Evolutionary conservation across 2,888 invertebrate genomes (phyloP).

Genomic region (Lithophane semibrunnea): DNA sequence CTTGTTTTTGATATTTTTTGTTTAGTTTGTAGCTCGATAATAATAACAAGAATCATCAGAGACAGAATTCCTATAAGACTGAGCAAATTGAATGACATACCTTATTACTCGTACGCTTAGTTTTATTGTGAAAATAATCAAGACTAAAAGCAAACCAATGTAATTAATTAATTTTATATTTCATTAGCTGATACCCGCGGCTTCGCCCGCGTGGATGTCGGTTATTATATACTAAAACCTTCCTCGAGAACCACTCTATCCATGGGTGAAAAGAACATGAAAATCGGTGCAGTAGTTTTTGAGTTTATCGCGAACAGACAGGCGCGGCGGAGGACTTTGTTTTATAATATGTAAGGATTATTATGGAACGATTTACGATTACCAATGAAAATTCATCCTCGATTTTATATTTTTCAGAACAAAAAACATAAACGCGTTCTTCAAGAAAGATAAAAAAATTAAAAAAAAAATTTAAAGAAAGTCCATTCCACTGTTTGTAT

Average conservation of each 20-base stretch:
- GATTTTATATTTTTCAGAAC: neutral
- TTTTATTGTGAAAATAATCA: neutral
- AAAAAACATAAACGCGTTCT: neutral
- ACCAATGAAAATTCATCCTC: neutral
- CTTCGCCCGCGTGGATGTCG: too few relatives aligned
- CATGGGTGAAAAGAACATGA: too few relatives aligned
- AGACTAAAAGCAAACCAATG: too few relatives aligned
- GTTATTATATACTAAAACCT: too few relatives aligned
- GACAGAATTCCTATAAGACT: neutral
- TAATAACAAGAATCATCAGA: neutral
- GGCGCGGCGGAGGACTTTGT: too few relatives aligned
- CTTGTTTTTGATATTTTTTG: conserved; percentile 14
- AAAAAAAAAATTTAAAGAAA: neutral
- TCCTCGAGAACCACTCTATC: too few relatives aligned
- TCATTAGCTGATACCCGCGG: too few relatives aligned
- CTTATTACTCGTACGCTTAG: neutral
- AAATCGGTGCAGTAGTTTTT: too few relatives aligned
- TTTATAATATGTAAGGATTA: too few relatives aligned
- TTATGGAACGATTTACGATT: neutral
- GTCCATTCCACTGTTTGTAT: conserved; percentile 45
- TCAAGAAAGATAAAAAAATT: too few relatives aligned
- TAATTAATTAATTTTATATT: neutral
- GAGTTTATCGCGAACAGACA: too few relatives aligned
- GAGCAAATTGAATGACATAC: too few relatives aligned
- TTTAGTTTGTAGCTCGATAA: neutral